These are phyloP conservation scores for Cenopis cana DNA, from an alignment of 2,888 invertebrate genomes.

Conservation along the genomic window DNA sequence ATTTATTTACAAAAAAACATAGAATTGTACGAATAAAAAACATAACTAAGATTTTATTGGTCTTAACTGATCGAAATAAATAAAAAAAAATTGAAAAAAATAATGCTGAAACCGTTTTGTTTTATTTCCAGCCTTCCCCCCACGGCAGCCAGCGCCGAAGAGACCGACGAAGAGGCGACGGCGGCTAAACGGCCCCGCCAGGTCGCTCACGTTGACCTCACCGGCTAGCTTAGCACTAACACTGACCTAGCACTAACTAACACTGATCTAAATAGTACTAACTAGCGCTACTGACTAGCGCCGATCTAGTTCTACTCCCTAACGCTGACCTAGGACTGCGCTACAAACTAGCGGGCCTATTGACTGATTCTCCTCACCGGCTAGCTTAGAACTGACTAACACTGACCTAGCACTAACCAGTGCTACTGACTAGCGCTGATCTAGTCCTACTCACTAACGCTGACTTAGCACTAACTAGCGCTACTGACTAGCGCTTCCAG, in stretches of 20 bases:
- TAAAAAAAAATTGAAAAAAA: no score
- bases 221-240: constrained; percentile 57
- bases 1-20: no score
- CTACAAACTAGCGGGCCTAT: no score
- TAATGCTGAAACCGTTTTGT: constrained; percentile 1
- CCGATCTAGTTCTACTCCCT: background rate
- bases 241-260: constrained; percentile 16
- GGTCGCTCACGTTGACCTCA: constrained; percentile 80
- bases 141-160: constrained; percentile 62
- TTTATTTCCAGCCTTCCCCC: constrained; percentile 68
- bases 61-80: no score
- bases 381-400: background rate
- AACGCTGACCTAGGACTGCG: no score
- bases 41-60: no score
- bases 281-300: no score
- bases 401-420: background rate
- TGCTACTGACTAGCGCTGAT: no score
- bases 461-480: no score
- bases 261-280: background rate
- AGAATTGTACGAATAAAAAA: no score
- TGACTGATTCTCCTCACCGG: background rate
- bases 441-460: no score
- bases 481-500: no score
- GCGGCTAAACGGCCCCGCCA: constrained; percentile 83
- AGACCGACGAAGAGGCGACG: constrained; percentile 72